Conservation (phyloP, 1,140 invertebrate species). For the Lepeophtheirus salmonis region DNA sequence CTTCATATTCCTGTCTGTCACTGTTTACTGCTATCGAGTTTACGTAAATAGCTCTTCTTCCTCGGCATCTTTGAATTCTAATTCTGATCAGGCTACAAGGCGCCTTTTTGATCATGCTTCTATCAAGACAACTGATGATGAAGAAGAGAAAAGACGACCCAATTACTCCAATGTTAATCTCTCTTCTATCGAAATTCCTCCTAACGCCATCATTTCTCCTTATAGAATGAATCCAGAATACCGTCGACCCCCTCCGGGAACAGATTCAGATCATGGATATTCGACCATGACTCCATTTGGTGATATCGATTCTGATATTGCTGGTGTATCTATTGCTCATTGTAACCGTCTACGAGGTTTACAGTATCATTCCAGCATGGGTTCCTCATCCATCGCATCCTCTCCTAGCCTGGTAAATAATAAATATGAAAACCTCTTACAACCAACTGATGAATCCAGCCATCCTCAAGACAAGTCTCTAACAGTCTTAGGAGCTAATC, state of each 20-base stretch:
- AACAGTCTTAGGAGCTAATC: conserved; percentile 33
- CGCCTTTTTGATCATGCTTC: background rate
- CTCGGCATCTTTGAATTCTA: background rate
- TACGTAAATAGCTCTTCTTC: background rate
- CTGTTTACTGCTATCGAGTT: conserved; percentile 39
- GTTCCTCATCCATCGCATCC: conserved; percentile 23
- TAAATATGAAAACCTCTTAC: conserved; percentile 26
- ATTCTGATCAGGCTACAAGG: background rate
- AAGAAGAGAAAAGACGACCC: background rate
- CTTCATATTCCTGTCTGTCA: conserved; percentile 38
- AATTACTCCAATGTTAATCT: background rate
- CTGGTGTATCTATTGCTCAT: conserved; percentile 24
- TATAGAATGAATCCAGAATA: conserved; percentile 66
- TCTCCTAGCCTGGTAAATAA: conserved; percentile 23
- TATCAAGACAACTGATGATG: background rate
- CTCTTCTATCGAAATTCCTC: background rate
- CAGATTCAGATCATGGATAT: conserved; percentile 80
- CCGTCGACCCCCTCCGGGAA: conserved; percentile 46
- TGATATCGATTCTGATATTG: conserved; percentile 46
- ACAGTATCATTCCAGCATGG: background rate
- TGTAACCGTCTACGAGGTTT: background rate
- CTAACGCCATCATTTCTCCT: conserved; percentile 50
- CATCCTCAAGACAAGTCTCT: conserved; percentile 30
- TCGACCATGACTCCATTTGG: conserved; percentile 85
- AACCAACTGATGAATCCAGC: conserved; percentile 25